Percentiles rank a stretch among this genome's conserved stretches.
Conservation (phyloP, 2,888 invertebrate species). For the Drosophila mercatorum region DNA sequence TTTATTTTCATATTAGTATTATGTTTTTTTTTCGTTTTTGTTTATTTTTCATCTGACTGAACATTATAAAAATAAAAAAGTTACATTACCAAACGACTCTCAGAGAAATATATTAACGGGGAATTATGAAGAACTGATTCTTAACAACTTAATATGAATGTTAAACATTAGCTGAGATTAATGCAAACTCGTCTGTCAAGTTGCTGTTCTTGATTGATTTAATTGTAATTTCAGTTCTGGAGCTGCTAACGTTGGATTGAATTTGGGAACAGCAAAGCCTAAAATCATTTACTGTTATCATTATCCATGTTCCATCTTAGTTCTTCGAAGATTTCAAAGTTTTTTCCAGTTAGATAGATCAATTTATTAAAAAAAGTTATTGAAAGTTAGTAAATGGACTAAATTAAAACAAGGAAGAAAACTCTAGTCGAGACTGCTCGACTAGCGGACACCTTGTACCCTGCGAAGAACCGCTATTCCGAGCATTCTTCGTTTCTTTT, state of each 20-base stretch:
- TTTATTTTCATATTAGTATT: conserved; percentile 19
- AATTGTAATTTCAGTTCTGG: conserved; percentile 66
- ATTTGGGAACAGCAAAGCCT: conserved; percentile 4
- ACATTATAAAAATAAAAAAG: neutral
- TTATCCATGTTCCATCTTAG: neutral
- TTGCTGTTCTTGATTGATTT: conserved; percentile 24
- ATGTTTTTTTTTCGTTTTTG: neutral
- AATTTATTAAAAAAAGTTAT: too few relatives aligned
- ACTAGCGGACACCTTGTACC: too few relatives aligned
- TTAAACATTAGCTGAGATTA: neutral
- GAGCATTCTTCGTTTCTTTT: too few relatives aligned
- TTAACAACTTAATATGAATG: neutral
- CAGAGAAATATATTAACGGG: neutral
- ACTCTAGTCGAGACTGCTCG: too few relatives aligned
- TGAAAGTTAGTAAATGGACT: too few relatives aligned
- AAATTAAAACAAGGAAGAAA: too few relatives aligned
- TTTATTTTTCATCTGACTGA: neutral
- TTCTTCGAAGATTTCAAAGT: neutral
- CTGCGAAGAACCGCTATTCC: too few relatives aligned
- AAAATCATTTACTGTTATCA: neutral
- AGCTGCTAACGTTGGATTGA: conserved; percentile 64
- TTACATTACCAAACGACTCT: neutral
- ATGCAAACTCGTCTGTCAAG: neutral
- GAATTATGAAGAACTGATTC: neutral
- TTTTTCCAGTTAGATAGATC: neutral